Base-by-base conservation (phyloP, 1,140 invertebrate genomes). In the Drosophila prosaltans region DNA sequence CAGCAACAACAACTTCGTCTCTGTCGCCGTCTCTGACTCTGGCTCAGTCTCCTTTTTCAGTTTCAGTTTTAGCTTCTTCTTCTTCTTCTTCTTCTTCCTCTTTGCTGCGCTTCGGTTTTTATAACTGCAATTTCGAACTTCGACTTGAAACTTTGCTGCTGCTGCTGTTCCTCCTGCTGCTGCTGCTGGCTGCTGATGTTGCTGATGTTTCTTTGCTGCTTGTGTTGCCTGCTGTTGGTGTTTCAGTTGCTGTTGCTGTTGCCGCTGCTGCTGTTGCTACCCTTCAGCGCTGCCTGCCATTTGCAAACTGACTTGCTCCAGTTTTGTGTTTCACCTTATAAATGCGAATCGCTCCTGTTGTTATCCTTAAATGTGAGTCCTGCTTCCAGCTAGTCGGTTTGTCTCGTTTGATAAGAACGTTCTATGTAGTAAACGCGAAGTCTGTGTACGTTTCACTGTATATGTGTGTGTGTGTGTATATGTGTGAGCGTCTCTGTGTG, bases 301-400 rank as follows among this genome's bases (percentile, higher is more conserved):
- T 85, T 89, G 85, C 84, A 85, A 89, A 89, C 84, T 89, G 85
- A 89, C 76, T 67, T 89, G 84, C 84, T 89, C 84, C 84, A 89
- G 69, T 89, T 89, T 90, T 72, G 85, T 68, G 70, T 78, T 89
- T 84, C 85, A 89, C 84, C 84, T 89, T 89, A 81, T 89, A 89
- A 84, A 72, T 66, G 72, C 63, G 57, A 43, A 26, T 73, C 65
- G 69, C 69, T 74, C 64, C 76, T 48, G 81, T 59, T 83, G 69
- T 68, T 83, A 86, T 89, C 80, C 80, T 81, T 81, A 62, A 58
- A 71, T 40, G 74, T 81, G 84, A 78, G 69, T 89, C 72, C 84
- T 66, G 71, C 70, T 88, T 89, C 84, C 84, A 89, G 84, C 78
- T 54, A 24, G 76, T 74, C 48, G 74, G 28, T 69, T 58, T 64